Base-by-base conservation (phyloP, 1,140 invertebrate species). In the Drusus annulatus region DNA sequence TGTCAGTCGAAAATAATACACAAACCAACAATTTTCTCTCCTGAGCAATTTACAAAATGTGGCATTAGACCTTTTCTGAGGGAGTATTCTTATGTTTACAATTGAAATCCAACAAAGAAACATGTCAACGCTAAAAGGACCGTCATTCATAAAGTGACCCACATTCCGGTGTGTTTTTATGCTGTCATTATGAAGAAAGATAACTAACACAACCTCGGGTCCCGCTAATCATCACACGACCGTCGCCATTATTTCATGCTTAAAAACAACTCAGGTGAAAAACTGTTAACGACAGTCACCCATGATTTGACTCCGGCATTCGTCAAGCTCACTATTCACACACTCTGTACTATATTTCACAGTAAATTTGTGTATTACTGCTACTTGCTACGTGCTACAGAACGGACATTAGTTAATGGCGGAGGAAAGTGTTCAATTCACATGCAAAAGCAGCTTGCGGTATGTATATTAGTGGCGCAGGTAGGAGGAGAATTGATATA, bases 191-290 rank as follows among this genome's bases (percentile, higher is more conserved):
- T 5, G 19, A 17, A 21, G 17, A 23, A 50, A 50, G 45, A 50
- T 25, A 71, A 71, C 23, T 36, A 23, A 45, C 3, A 50, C 45
- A 71, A 45, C 8, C 28, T 21, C 31, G 51, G 19, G 69, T 25
- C 15, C 19, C 52, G 69, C 69, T 74, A 74, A 74, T 74, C 50
- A 25, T 28, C 50, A 28, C 15, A 25, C 69, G 52, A 73, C 45
- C 16, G 69, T 54, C 19, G 23, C 74, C 74, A 76, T 76, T 76
- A 76, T 62, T 60, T 19, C 56, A 62, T 28, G 60, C 74, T 76
- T 76, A 80, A 78, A 81, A 83, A 78, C 56, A 58, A 51, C 50
- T 82, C 51, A 63, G 19, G 63, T 10, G 23, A 69, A 74, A 74
- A 74, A 74, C 2, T 74, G 17, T 54, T 19, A 54, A 54, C 25